Percentiles rank a stretch among this genome's conserved stretches.
Evolutionary conservation across 2,113 vertebrate genomes (phyloP).

Genomic region (Anseranas semipalmata): DNA sequence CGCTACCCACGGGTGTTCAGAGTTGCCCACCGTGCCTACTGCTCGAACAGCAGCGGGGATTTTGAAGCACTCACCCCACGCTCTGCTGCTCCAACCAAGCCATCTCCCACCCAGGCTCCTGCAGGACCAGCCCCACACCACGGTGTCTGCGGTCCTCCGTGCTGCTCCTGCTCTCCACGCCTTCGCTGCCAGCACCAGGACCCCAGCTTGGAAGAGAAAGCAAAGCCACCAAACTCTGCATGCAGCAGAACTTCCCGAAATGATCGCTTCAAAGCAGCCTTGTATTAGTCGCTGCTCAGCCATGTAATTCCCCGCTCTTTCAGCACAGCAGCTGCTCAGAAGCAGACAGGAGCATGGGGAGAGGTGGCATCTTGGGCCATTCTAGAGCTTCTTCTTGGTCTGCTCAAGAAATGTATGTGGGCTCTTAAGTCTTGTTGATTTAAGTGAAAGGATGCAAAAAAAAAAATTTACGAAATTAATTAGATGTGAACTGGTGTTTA

Average conservation of each 20-base stretch:
- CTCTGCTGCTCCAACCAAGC: not conserved
- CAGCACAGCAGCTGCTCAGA: not conserved
- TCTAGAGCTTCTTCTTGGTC: not conserved
- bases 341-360: not conserved
- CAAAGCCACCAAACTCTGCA: not conserved
- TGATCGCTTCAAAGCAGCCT: not conserved
- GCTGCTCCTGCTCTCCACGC: not conserved
- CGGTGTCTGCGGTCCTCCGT: accelerated
- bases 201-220: not conserved
- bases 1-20: not conserved
- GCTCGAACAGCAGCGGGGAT: not conserved
- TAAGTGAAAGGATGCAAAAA: constrained; percentile 46
- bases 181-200: not conserved
- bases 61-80: not conserved
- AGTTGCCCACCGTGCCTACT: not conserved
- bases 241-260: not conserved
- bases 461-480: constrained; percentile 59
- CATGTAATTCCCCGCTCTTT: not conserved
- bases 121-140: not conserved
- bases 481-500: constrained; percentile 39
- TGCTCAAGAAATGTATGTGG: not conserved
- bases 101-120: not conserved
- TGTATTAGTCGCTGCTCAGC: not conserved
- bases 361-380: not conserved
- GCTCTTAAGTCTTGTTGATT: constrained; percentile 15